Conservation (phyloP, 2,888 invertebrate species). For the Synanthedon vespiformis region DNA sequence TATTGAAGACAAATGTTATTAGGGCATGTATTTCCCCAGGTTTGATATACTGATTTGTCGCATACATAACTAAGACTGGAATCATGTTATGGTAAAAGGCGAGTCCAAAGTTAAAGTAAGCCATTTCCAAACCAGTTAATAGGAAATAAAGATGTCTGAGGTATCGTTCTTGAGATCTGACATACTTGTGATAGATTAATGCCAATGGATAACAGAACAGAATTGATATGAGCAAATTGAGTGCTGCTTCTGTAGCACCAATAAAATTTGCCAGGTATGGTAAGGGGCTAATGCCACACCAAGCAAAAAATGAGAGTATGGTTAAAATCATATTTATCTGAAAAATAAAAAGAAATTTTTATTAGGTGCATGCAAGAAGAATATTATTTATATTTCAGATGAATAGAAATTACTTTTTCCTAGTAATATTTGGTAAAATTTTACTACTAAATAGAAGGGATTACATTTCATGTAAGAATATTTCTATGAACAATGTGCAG, state of each 20-base stretch:
- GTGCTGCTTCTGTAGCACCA: neutral
- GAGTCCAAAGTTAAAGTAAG: slow-evolving; percentile 87
- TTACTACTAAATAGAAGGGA: no score
- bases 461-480: no score
- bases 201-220: neutral
- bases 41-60: slow-evolving; percentile 73
- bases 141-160: slow-evolving; percentile 83
- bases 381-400: no score
- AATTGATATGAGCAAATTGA: neutral
- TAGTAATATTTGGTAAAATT: no score
- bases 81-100: slow-evolving; percentile 81
- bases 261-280: neutral
- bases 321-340: no score
- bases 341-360: no score
- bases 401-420: no score
- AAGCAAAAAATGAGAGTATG: no score
- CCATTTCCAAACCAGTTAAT: slow-evolving; percentile 77
- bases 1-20: slow-evolving; percentile 83
- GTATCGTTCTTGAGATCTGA: neutral
- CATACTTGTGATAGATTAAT: neutral
- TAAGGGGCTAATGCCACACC: neutral
- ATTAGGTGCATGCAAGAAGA: no score
- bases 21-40: slow-evolving; percentile 75
- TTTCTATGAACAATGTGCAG: no score
- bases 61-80: slow-evolving; percentile 79